phyloP scores from a whole-genome alignment of 2,888 invertebrate species.

The Globia sparganii region DNA sequence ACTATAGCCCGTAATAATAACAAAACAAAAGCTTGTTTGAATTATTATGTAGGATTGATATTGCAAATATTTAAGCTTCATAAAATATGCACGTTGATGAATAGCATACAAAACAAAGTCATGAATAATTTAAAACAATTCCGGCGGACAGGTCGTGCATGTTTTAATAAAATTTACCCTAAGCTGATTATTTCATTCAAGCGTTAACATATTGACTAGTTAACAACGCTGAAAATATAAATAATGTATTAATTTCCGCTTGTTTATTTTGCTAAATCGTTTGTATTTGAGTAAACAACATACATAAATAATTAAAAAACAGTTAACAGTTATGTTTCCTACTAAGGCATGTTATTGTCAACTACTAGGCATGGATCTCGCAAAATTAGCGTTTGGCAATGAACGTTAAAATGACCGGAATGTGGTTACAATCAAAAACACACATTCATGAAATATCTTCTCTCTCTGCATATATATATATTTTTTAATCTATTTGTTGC shows the following conservation, averaged over 20 bases:
- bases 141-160: slow-evolving; percentile 38
- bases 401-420: no score
- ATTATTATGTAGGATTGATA: slow-evolving; percentile 23
- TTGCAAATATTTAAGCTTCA: slow-evolving; percentile 32
- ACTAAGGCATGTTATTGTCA: neutral
- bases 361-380: neutral
- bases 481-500: neutral
- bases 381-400: neutral
- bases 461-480: neutral
- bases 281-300: slow-evolving; percentile 11
- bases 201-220: slow-evolving; percentile 26
- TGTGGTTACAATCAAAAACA: no score
- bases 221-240: slow-evolving; percentile 11
- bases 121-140: slow-evolving; percentile 59
- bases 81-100: slow-evolving; percentile 52
- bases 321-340: neutral
- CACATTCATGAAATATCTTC: neutral
- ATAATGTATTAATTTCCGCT: slow-evolving; percentile 19
- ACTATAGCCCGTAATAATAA: neutral
- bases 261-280: slow-evolving; percentile 6
- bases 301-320: neutral
- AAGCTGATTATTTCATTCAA: slow-evolving; percentile 39
- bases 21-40: slow-evolving; percentile 21
- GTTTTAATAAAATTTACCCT: slow-evolving; percentile 51
- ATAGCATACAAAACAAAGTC: slow-evolving; percentile 53